Conservation (phyloP, 1,140 invertebrate species). For the Drosophila melanogaster region Release_6_plus_ISO1_MT NT_033779.5:2916001-2916500, state of each 20-base stretch:
- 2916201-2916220: slow-evolving; percentile 43
- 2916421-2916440: background rate
- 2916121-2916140: background rate
- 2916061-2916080: slow-evolving; percentile 57
- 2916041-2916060: slow-evolving; percentile 71
- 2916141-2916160: slow-evolving; percentile 64
- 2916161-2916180: slow-evolving; percentile 46
- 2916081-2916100: no score
- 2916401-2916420: no score
- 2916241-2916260: slow-evolving; percentile 35
- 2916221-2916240: slow-evolving; percentile 50
- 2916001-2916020: slow-evolving; percentile 72
- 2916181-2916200: slow-evolving; percentile 19
- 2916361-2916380: no score
- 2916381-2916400: background rate
- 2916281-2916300: slow-evolving; percentile 30
- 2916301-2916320: slow-evolving; percentile 33
- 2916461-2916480: background rate
- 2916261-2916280: slow-evolving; percentile 40
- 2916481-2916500: background rate
- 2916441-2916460: background rate
- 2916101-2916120: background rate
- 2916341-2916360: background rate
- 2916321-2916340: slow-evolving; percentile 17
- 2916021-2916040: slow-evolving; percentile 80